Conservation (phyloP, 2,797 vertebrate species). For the Tarsius wallacei region DNA sequence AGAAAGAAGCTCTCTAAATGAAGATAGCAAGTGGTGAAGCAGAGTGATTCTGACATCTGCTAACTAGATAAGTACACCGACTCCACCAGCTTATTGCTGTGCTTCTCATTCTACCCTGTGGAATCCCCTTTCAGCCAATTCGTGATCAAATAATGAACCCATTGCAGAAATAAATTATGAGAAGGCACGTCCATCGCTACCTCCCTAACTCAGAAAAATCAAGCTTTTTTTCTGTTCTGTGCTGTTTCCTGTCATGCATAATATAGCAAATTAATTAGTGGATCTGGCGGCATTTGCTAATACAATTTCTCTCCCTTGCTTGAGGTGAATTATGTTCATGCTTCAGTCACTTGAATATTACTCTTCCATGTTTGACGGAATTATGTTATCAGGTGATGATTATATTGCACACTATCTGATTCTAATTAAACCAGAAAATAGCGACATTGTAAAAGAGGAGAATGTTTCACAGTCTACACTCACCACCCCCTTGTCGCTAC, state of each 20-base stretch:
- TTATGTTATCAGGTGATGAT: slow-evolving; percentile 86
- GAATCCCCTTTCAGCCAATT: slow-evolving; percentile 61
- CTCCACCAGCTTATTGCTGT: neutral
- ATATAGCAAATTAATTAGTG: slow-evolving; percentile 90
- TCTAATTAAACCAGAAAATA: slow-evolving; percentile 87
- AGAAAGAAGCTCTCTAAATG: neutral
- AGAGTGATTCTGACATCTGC: slow-evolving; percentile 53
- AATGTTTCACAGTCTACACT: neutral
- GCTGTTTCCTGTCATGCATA: slow-evolving; percentile 86
- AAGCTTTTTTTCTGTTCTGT: slow-evolving; percentile 80
- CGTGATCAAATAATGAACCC: slow-evolving; percentile 58
- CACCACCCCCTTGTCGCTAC: neutral
- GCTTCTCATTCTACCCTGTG: neutral
- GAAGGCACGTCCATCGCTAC: slow-evolving; percentile 12
- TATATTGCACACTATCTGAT: slow-evolving; percentile 85
- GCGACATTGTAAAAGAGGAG: slow-evolving; percentile 65
- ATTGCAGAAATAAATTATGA: slow-evolving; percentile 63
- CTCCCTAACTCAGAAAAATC: slow-evolving; percentile 84
- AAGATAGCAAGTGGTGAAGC: slow-evolving; percentile 30
- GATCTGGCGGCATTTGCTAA: slow-evolving; percentile 87
- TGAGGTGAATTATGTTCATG: slow-evolving; percentile 89
- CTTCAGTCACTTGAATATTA: slow-evolving; percentile 87
- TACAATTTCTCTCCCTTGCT: slow-evolving; percentile 89
- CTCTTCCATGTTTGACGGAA: slow-evolving; percentile 84
- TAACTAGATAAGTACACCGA: slow-evolving; percentile 22